These are phyloP conservation scores for Asbolus verrucosus DNA, from an alignment of 1,140 invertebrate genomes.

Conservation along the genomic window DNA sequence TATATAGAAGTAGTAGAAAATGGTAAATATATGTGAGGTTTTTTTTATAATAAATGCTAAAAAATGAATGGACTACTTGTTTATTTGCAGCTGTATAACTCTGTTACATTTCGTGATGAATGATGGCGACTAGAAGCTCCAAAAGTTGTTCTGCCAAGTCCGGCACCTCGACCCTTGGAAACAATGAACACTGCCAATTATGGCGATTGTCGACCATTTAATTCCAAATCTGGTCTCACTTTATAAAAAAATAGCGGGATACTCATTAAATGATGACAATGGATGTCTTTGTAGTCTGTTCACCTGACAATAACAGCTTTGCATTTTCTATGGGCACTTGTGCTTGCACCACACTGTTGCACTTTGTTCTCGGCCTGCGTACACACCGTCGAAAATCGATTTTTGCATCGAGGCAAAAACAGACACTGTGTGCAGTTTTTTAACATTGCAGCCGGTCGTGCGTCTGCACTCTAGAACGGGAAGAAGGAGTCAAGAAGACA, in stretches of 20 bases:
- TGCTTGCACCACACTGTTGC: constrained; percentile 15
- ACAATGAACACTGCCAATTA: background rate
- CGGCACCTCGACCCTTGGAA: too few species aligned
- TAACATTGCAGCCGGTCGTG: background rate
- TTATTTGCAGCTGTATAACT: too few species aligned
- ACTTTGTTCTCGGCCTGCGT: constrained; percentile 12
- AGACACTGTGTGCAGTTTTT: background rate
- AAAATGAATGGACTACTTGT: too few species aligned
- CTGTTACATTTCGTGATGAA: too few species aligned
- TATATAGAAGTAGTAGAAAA: too few species aligned
- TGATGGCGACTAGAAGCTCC: too few species aligned
- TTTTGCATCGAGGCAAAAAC: constrained; percentile 1
- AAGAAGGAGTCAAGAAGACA: constrained; percentile 4
- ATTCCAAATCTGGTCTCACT: background rate
- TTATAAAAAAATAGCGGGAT: constrained; percentile 39
- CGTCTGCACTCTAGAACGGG: background rate
- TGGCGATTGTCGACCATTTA: background rate
- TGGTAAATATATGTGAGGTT: too few species aligned
- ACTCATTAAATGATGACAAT: constrained; percentile 56
- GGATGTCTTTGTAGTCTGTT: constrained; percentile 53
- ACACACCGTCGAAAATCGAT: constrained; percentile 15
- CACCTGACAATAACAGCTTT: constrained; percentile 53
- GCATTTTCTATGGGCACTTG: constrained; percentile 49
- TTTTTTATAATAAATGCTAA: too few species aligned
- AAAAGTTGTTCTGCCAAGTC: too few species aligned